Evolutionary conservation across 2,888 invertebrate species (phyloP), one percentile per base, ranked within the genome.

Genomic region (Sinohyriopsis cumingii): DNA sequence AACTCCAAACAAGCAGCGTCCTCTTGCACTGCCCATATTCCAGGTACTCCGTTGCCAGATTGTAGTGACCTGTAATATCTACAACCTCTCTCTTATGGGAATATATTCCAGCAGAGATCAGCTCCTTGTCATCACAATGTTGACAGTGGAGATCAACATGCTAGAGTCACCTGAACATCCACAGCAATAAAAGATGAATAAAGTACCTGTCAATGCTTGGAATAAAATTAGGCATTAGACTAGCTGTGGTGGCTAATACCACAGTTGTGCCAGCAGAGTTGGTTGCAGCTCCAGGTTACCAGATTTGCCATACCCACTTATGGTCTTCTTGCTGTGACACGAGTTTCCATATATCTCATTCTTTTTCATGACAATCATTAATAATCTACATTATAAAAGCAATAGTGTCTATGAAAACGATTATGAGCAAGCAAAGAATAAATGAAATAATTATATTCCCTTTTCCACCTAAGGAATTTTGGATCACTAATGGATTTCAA

Each of bases 231-330:
- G 25, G 45, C 1, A 59, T 59, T 1, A 69, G 60, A 7, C 55
- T 3, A 71, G 71, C 65, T 76, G 73, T 12, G 75, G 77, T 18
- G 77, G 77, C 24, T 77, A 63, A 20, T 28, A 65, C 77, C 75
- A 75, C 3, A 73, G 60, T 63, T 65, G 28, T 12, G 19, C 53
- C 6, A 68, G 28, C 61, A 65, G 65, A n/a, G 7, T 54, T 4
- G 55, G 33, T 25, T 69, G 33, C 20, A 76, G 22, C 56, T 73
- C 72, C 6, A 60, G 24, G 25, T n/a, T 65, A 5, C 68, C 75
- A 61, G 45, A 59, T 22, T 56, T 20, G 22, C 56, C 57, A 19
- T 25, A 59, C 22, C 25, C n/a, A 45, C 70, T 69, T n/a, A 71
- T 56, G 12, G 73, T 63, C 59, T 65, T 61, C n/a, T n/a, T n/a